Conservation (phyloP, 2,888 invertebrate species). For the Iphiclides podalirius region DNA sequence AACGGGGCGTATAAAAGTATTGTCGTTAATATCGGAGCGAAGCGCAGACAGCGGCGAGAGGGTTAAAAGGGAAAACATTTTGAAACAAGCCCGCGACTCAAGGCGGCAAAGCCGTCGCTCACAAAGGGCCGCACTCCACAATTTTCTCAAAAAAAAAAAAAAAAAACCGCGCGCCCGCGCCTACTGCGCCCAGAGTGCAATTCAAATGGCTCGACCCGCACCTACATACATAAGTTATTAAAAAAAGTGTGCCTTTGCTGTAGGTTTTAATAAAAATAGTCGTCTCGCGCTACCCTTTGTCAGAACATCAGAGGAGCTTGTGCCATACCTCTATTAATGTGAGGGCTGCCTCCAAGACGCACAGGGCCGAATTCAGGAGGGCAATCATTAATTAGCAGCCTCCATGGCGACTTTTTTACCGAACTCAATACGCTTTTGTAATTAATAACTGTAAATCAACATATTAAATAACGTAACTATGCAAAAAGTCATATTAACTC, state of each 20-base stretch:
- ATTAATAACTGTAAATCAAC: no score
- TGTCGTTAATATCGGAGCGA: constrained; percentile 27
- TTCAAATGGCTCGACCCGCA: constrained; percentile 52
- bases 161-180: constrained; percentile 54
- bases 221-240: constrained; percentile 76
- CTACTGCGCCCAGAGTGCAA: constrained; percentile 50
- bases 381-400: constrained; percentile 39
- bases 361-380: constrained; percentile 52
- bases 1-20: constrained; percentile 24
- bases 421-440: constrained; percentile 7
- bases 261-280: constrained; percentile 80
- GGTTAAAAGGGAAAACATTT: constrained; percentile 36
- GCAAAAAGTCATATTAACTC: no score
- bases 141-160: constrained; percentile 65
- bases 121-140: constrained; percentile 66
- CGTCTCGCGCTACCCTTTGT: constrained; percentile 74
- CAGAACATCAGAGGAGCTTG: constrained; percentile 69
- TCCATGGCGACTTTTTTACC: constrained; percentile 23
- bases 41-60: constrained; percentile 27
- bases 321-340: constrained; percentile 67
- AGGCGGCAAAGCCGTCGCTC: constrained; percentile 50
- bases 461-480: no score
- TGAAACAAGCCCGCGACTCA: constrained; percentile 48
- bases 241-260: constrained; percentile 74
- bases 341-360: constrained; percentile 65